Evolutionary conservation across 2,113 vertebrate species (phyloP).

Genomic region (Petrocephalus microphthalmus): DNA sequence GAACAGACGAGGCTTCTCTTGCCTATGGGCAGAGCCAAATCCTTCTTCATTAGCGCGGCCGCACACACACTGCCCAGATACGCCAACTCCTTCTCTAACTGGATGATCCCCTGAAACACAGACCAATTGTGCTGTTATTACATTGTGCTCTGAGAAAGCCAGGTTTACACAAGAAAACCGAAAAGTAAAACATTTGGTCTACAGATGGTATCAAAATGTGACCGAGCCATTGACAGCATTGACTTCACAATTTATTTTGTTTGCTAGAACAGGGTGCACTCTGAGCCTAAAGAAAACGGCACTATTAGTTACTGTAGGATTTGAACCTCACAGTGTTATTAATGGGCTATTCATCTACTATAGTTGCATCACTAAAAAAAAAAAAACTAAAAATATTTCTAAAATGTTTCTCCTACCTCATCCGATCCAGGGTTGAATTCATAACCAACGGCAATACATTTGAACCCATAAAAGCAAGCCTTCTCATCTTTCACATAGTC

Average conservation of each 20-base stretch:
- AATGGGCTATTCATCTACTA: not conserved
- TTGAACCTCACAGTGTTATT: not conserved
- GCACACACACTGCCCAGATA: conserved; percentile 93
- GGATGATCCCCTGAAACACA: conserved; percentile 82
- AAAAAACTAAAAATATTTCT: not conserved
- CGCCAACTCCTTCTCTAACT: conserved; percentile 91
- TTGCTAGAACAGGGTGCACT: not conserved
- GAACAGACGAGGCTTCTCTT: conserved; percentile 29
- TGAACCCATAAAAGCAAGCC: conserved; percentile 93
- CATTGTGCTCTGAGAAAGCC: not conserved
- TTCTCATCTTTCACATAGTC: conserved; percentile 99
- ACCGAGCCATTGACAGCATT: not conserved
- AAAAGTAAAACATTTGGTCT: not conserved
- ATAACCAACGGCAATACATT: conserved; percentile 92
- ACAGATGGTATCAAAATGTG: not conserved
- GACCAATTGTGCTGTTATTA: conserved; percentile 8
- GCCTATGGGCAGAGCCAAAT: conserved; percentile 90
- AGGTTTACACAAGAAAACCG: not conserved
- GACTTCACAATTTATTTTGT: not conserved
- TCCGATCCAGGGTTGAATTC: conserved; percentile 93
- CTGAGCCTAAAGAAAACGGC: not conserved
- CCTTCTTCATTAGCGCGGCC: conserved; percentile 97
- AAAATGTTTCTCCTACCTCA: conserved; percentile 67
- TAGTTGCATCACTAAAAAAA: not conserved
- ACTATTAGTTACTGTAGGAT: not conserved